phyloP scores from a whole-genome alignment of 2,797 vertebrate genomes.

The Hydrolagus colliei region DNA sequence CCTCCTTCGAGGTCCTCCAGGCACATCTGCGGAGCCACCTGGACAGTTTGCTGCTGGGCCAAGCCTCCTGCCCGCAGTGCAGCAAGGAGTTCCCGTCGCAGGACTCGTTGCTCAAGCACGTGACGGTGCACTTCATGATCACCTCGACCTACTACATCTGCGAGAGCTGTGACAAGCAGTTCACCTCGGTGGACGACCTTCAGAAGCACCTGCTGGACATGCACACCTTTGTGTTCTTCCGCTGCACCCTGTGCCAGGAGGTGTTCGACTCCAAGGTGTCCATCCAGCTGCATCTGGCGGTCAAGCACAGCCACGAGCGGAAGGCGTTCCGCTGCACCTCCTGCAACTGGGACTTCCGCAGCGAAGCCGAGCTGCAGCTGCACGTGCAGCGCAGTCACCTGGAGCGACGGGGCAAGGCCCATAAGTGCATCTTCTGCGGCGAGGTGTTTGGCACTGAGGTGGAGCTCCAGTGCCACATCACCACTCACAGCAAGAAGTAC shows the following conservation, averaged over 20 bases:
- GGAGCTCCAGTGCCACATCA: constrained; percentile 96
- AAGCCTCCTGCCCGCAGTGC: constrained; percentile 89
- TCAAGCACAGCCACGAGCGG: constrained; percentile 96
- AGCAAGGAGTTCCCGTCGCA: constrained; percentile 96
- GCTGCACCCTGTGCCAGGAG: constrained; percentile 94
- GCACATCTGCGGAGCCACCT: constrained; percentile 95
- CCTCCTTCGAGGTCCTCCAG: constrained; percentile 89
- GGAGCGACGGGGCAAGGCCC: constrained; percentile 86
- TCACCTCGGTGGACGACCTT: constrained; percentile 90
- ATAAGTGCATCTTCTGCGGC: constrained; percentile 94
- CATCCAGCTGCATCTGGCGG: constrained; percentile 90
- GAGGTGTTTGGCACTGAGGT: constrained; percentile 95
- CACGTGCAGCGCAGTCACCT: constrained; percentile 95
- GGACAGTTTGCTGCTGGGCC: constrained; percentile 75
- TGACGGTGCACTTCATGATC: constrained; percentile 91
- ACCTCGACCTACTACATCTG: constrained; percentile 95
- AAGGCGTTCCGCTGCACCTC: constrained; percentile 93
- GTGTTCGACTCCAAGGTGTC: constrained; percentile 97
- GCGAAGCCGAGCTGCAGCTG: constrained; percentile 86
- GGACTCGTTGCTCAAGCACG: constrained; percentile 88
- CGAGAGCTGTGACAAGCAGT: constrained; percentile 97
- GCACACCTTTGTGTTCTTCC: constrained; percentile 97
- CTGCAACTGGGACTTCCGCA: constrained; percentile 96
- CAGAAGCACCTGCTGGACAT: constrained; percentile 96
- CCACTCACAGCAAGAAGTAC: constrained; percentile 95